Evolutionary conservation across 2,888 invertebrate species (phyloP).

Genomic region (Dryadula phaetusa): DNA sequence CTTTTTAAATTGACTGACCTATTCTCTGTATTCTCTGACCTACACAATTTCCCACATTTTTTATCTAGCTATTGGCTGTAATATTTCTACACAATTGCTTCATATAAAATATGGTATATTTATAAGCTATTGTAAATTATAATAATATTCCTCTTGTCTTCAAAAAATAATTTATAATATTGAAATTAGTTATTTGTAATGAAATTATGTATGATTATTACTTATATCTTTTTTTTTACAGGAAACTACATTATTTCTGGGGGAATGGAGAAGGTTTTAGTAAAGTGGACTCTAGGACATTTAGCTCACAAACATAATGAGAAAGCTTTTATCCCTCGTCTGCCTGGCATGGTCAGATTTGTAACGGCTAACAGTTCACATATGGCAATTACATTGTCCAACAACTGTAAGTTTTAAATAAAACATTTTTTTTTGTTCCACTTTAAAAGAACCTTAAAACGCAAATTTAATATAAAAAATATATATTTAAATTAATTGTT

Average conservation of each 20-base stretch:
- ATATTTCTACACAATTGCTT: no score
- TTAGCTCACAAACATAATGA: constrained; percentile 65
- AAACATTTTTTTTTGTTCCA: background rate
- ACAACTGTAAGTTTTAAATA: constrained; percentile 71
- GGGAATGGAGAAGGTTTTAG: constrained; percentile 76
- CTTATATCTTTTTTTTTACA: constrained; percentile 49
- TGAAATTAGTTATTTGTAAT: no score
- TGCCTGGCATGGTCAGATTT: constrained; percentile 72
- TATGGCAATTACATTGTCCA: constrained; percentile 70
- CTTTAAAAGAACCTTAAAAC: no score
- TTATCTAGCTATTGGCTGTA: no score
- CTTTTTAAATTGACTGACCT: no score
- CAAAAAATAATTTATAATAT: no score
- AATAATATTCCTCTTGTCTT: no score
- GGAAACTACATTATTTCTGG: constrained; percentile 75
- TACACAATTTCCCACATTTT: no score
- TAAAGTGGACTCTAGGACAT: constrained; percentile 75
- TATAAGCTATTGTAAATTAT: no score
- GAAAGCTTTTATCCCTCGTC: constrained; percentile 71
- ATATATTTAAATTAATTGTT: background rate
- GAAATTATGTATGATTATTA: background rate
- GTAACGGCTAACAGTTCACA: constrained; percentile 67
- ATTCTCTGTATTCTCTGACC: no score
- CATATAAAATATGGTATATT: no score
- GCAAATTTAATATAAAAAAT: no score